A percentile compares a stretch with the other conserved stretches of the same genome.
phyloP scores from a whole-genome alignment of 1,140 invertebrate genomes.

The Drosophila subpulchrella region DNA sequence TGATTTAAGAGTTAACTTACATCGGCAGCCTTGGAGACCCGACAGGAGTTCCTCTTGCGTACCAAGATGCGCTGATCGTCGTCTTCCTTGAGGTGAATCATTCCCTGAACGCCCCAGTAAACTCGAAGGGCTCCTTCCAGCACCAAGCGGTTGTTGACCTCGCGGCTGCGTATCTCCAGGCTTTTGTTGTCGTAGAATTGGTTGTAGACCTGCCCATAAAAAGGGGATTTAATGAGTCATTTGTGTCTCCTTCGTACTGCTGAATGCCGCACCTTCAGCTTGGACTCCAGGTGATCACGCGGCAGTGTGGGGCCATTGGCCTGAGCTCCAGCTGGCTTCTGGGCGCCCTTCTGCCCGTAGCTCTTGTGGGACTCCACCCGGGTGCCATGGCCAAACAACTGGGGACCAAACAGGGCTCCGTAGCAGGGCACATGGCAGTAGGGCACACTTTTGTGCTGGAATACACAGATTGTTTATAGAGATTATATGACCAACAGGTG shows the following conservation, averaged over 20 bases:
- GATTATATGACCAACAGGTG: constrained; percentile 30
- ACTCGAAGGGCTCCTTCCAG: constrained; percentile 92
- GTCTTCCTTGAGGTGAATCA: constrained; percentile 94
- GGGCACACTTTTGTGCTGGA: constrained; percentile 94
- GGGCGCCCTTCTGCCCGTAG: constrained; percentile 89
- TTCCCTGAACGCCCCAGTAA: constrained; percentile 93
- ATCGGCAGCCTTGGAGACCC: constrained; percentile 79
- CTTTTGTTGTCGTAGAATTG: constrained; percentile 92
- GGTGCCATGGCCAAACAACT: constrained; percentile 94
- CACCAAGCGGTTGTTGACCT: constrained; percentile 92
- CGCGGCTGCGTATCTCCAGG: constrained; percentile 89
- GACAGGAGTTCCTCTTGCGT: constrained; percentile 89
- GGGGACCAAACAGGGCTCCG: constrained; percentile 93
- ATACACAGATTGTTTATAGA: background rate
- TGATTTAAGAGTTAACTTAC: constrained; percentile 28
- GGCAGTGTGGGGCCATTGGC: constrained; percentile 84
- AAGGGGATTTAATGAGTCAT: constrained; percentile 9
- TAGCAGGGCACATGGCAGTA: constrained; percentile 97
- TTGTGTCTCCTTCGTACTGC: background rate
- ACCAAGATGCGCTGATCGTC: constrained; percentile 92
- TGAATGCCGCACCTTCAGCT: constrained; percentile 87
- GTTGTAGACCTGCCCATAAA: constrained; percentile 85
- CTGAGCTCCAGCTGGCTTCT: constrained; percentile 59
- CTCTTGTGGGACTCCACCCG: constrained; percentile 94
- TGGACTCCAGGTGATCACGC: constrained; percentile 91